Base-by-base conservation (phyloP, 2,113 vertebrate genomes). In the Perccottus glenii region DNA sequence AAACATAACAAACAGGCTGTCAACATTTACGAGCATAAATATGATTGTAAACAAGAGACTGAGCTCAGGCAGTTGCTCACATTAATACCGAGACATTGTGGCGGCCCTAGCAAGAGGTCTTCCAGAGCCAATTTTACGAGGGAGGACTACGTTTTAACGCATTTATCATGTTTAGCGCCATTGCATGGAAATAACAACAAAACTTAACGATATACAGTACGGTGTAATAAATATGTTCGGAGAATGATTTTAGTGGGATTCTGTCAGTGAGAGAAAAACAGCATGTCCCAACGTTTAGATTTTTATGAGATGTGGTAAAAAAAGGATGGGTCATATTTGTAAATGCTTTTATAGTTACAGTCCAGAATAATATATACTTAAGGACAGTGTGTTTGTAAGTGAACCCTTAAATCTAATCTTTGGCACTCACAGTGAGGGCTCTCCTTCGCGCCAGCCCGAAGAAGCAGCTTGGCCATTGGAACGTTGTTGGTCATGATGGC, bases 401-500 rank as follows among this genome's bases (percentile, higher is more conserved):
- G 19, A 27, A 27, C 19, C 19, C 19, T 27, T 27, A 27, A 27
- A 27, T 27, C 19, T 27, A 27, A 27, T 27, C 19, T 27, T 27
- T 27, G 19, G 19, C 19, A 93, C 96, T 95, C 85, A 97, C 95
- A 97, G 88, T 96, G 95, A 0, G 96, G 96, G 65, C 95, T 97
- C 85, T 97, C 96, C 81, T 95, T 95, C 0, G 95, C 95, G 36
- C 95, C 95, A 0, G 95, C 93, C 55, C 91, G 89, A 66, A 97
- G 92, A 56, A 97, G 85, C 35, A 94, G 91, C 85, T 92, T 94
- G 64, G 95, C 95, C 11, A 96, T 95, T 56, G 95, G 96, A 19
- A 93, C 88, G 0, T 96, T 96, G 91, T 96, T 97, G 82, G 96
- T 96, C 94, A 97, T 96, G 86, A 97, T 94, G 62, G 95, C 94